Conservation (phyloP, 2,888 invertebrate genomes). For the Drosophila robusta region DNA sequence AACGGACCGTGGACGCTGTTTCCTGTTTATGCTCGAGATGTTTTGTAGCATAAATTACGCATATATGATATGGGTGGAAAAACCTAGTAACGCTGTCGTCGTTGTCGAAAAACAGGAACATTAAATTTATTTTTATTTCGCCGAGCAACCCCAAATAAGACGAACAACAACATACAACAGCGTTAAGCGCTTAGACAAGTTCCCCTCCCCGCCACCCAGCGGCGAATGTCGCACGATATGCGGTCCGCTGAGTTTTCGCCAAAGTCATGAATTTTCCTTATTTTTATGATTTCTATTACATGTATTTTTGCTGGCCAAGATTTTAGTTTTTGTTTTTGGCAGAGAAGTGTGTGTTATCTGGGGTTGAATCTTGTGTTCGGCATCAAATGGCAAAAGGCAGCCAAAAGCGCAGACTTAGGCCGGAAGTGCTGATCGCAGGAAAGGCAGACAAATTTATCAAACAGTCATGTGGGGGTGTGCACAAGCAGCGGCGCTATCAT, state of each 20-base stretch:
- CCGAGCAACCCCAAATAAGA: slow-evolving; percentile 55
- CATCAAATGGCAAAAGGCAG: slow-evolving; percentile 21
- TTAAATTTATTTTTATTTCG: slow-evolving; percentile 82
- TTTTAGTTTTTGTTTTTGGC: slow-evolving; percentile 75
- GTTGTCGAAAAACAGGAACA: slow-evolving; percentile 76
- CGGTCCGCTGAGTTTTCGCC: slow-evolving; percentile 72
- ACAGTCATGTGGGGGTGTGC: slow-evolving; percentile 57
- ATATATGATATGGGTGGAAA: slow-evolving; percentile 65
- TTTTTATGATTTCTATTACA: slow-evolving; percentile 81
- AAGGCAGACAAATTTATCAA: slow-evolving; percentile 83
- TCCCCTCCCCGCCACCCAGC: slow-evolving; percentile 13
- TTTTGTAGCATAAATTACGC: slow-evolving; percentile 79
- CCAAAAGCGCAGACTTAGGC: slow-evolving; percentile 59
- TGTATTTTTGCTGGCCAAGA: slow-evolving; percentile 55
- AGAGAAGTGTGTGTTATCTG: slow-evolving; percentile 36
- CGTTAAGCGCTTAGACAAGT: slow-evolving; percentile 66
- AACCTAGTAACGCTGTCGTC: slow-evolving; percentile 20
- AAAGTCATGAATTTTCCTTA: slow-evolving; percentile 81
- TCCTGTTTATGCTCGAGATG: slow-evolving; percentile 78
- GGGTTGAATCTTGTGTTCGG: slow-evolving; percentile 57
- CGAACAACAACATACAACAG: slow-evolving; percentile 44
- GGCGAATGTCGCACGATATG: slow-evolving; percentile 62
- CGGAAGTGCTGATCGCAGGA: slow-evolving; percentile 83
- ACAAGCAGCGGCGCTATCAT: slow-evolving; percentile 46
- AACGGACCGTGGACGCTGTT: slow-evolving; percentile 50